Conservation (phyloP, 2,888 invertebrate species). For the Synanthedon andrenaeformis region DNA sequence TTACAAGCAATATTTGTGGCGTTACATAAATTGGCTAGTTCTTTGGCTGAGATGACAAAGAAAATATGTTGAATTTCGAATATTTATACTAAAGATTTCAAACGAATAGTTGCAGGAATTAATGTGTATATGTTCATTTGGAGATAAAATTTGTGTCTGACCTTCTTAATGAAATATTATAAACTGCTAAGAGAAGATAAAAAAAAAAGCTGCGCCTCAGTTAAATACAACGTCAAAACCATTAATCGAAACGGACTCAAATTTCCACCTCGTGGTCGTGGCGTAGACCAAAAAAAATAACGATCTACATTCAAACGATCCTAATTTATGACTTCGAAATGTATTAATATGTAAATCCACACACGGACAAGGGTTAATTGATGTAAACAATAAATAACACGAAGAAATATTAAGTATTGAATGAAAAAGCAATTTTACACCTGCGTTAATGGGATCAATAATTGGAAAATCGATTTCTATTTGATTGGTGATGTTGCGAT, state of each 20-base stretch:
- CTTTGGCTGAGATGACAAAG: too few species aligned
- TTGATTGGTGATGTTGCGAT: slow-evolving; percentile 29
- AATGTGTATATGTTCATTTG: too few species aligned
- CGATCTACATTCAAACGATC: slow-evolving; percentile 25
- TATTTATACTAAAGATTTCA: too few species aligned
- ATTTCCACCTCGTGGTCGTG: slow-evolving; percentile 25
- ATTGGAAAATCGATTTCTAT: slow-evolving; percentile 30
- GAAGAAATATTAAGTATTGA: slow-evolving; percentile 23
- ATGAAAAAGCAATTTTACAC: slow-evolving; percentile 38
- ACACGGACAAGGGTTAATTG: slow-evolving; percentile 46
- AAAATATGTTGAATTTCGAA: too few species aligned
- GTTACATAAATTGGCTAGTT: too few species aligned
- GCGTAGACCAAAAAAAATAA: slow-evolving; percentile 17
- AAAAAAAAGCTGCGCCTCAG: neutral
- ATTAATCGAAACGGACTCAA: slow-evolving; percentile 39
- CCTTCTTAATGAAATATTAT: too few species aligned
- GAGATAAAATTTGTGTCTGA: too few species aligned
- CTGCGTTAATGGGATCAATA: slow-evolving; percentile 24
- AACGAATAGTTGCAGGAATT: too few species aligned
- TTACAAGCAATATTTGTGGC: neutral
- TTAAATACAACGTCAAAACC: slow-evolving; percentile 27
- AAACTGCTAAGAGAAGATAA: too few species aligned
- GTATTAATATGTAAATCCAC: slow-evolving; percentile 47
- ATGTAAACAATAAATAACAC: slow-evolving; percentile 52
- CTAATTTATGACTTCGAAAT: slow-evolving; percentile 42